Evolutionary conservation across 2,797 vertebrate genomes (phyloP).

Genomic region (Oreochromis grahami): DNA sequence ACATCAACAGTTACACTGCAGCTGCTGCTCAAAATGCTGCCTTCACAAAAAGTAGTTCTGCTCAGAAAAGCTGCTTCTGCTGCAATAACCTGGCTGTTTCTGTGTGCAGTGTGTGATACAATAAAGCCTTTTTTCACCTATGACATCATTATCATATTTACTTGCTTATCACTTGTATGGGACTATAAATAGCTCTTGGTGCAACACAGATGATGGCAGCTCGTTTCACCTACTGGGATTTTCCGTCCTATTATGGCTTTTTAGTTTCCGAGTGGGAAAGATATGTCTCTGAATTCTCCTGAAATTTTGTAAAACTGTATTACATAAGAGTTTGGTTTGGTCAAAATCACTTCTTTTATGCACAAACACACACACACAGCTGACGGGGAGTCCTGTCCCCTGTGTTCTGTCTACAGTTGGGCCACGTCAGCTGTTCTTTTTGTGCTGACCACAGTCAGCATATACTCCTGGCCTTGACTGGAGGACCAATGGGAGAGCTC

Average conservation of each 20-base stretch:
- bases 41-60: neutral
- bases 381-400: conserved; percentile 29
- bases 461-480: conserved; percentile 44
- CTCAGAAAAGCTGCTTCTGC: neutral
- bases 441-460: conserved; percentile 62
- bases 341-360: neutral
- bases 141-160: conserved; percentile 57
- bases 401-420: conserved; percentile 47
- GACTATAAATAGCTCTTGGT: conserved; percentile 45
- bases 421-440: conserved; percentile 71
- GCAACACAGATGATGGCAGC: neutral
- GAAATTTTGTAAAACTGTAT: neutral
- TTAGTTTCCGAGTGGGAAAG: neutral
- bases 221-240: neutral
- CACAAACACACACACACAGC: neutral
- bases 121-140: conserved; percentile 19
- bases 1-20: neutral
- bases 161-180: conserved; percentile 37
- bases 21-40: neutral
- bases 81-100: neutral
- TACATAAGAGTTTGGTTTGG: neutral
- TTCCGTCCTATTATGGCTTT: neutral
- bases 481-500: conserved; percentile 23
- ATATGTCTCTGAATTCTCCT: neutral
- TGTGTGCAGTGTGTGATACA: conserved; percentile 3